Conservation (phyloP, 1,140 invertebrate species). For the Leptinotarsa defecta region DNA sequence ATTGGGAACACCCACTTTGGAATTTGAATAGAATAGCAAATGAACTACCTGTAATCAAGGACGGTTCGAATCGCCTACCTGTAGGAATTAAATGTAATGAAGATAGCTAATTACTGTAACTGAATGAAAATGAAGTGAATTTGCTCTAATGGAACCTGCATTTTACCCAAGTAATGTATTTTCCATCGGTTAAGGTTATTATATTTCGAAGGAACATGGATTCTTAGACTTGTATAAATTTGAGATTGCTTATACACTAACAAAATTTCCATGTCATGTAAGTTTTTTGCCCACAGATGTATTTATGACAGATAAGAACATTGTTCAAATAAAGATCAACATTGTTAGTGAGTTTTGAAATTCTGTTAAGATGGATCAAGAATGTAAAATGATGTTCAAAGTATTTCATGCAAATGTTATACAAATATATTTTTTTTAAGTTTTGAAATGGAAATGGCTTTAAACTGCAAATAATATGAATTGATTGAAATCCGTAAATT, state of each 20-base stretch:
- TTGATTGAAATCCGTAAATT: too few species aligned
- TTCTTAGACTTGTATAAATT: not conserved
- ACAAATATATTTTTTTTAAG: too few species aligned
- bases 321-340: not conserved
- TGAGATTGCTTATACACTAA: not conserved
- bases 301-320: not conserved
- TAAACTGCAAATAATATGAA: too few species aligned
- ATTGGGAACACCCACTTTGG: constrained; percentile 10
- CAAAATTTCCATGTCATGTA: not conserved
- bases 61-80: constrained; percentile 9
- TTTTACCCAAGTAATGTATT: not conserved
- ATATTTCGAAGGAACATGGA: not conserved
- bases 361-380: too few species aligned
- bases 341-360: too few species aligned
- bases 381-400: too few species aligned
- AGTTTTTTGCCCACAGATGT: not conserved
- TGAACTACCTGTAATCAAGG: constrained; percentile 21
- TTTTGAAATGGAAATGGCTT: too few species aligned
- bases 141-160: not conserved
- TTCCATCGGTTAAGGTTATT: not conserved
- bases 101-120: constrained; percentile 4
- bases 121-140: not conserved
- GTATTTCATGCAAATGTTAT: too few species aligned
- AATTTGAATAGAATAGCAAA: not conserved
- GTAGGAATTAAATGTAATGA: constrained; percentile 21